Conservation (phyloP, 2,113 vertebrate species). For the Brienomyrus longianalis region DNA sequence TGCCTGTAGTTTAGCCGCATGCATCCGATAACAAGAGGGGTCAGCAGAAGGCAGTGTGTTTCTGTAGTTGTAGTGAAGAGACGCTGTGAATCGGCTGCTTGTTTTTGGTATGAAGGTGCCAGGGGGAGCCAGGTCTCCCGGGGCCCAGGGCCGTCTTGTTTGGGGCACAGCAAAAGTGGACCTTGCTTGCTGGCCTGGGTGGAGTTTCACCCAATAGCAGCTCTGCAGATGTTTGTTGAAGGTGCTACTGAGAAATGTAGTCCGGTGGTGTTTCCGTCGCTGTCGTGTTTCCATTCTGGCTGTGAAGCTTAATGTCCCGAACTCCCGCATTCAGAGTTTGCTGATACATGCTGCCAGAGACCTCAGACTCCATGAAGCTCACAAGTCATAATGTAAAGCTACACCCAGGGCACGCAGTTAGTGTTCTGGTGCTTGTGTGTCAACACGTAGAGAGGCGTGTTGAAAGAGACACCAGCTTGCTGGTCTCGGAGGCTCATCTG, state of each 20-base stretch:
- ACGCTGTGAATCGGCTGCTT: conserved; percentile 27
- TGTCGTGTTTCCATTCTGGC: neutral
- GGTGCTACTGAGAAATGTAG: neutral
- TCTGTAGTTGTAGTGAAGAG: conserved; percentile 9
- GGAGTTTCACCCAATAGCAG: neutral
- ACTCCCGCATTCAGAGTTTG: neutral
- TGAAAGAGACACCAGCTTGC: neutral
- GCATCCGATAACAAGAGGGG: conserved; percentile 33
- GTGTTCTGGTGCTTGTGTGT: neutral
- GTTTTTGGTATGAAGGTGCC: conserved; percentile 19
- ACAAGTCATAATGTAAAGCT: neutral
- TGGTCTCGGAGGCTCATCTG: neutral
- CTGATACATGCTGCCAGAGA: neutral
- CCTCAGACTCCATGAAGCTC: neutral
- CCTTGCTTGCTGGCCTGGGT: neutral
- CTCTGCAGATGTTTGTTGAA: neutral
- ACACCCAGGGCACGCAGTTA: neutral
- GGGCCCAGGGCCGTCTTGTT: neutral
- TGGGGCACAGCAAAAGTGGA: neutral
- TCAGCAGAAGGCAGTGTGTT: conserved; percentile 24
- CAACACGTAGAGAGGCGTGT: neutral
- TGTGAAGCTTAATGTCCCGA: neutral
- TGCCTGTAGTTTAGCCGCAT: conserved; percentile 34
- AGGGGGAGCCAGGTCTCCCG: neutral
- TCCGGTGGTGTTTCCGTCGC: neutral